A percentile compares a stretch with the other conserved stretches of the same genome.
Evolutionary conservation across 1,140 invertebrate species (phyloP).

Genomic region (Propsilocerus akamusi): DNA sequence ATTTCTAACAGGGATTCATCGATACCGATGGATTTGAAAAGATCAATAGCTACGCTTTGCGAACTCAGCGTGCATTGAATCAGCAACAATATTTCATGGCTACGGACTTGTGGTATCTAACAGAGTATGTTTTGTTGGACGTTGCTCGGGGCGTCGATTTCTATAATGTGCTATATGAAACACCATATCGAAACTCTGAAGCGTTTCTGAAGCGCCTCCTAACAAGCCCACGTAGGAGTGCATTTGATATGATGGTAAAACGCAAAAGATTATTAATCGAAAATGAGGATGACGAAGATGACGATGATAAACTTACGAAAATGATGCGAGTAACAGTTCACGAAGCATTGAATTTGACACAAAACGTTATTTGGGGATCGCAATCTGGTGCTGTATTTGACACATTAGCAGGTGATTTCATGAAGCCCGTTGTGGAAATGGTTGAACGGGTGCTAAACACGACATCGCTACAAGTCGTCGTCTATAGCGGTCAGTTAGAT

Average conservation of each 20-base stretch:
- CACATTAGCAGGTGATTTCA: slow-evolving; percentile 48
- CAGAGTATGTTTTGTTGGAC: slow-evolving; percentile 35
- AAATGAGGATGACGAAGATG: slow-evolving; percentile 8
- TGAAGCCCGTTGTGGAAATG: slow-evolving; percentile 59
- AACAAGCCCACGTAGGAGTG: neutral
- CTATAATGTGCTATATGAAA: slow-evolving; percentile 50
- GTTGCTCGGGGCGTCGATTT: slow-evolving; percentile 49
- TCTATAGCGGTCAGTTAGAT: slow-evolving; percentile 32
- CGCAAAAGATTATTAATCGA: neutral
- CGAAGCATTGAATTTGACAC: slow-evolving; percentile 38
- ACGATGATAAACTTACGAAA: slow-evolving; percentile 22
- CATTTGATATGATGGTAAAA: neutral
- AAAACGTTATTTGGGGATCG: slow-evolving; percentile 37
- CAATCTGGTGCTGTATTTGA: slow-evolving; percentile 41
- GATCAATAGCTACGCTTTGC: slow-evolving; percentile 28
- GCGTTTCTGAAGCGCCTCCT: slow-evolving; percentile 10
- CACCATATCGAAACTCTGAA: slow-evolving; percentile 3
- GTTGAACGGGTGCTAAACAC: slow-evolving; percentile 51
- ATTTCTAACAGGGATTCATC: slow-evolving; percentile 41
- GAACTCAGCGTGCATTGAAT: slow-evolving; percentile 31
- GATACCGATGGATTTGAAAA: slow-evolving; percentile 34
- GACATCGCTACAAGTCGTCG: slow-evolving; percentile 27
- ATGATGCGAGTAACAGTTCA: slow-evolving; percentile 58
- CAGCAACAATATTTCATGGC: slow-evolving; percentile 33
- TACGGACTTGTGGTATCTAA: slow-evolving; percentile 38